Percentiles rank a stretch among this genome's conserved stretches.
phyloP scores from a whole-genome alignment of 2,888 invertebrate species.

The Orchestes rusci region DNA sequence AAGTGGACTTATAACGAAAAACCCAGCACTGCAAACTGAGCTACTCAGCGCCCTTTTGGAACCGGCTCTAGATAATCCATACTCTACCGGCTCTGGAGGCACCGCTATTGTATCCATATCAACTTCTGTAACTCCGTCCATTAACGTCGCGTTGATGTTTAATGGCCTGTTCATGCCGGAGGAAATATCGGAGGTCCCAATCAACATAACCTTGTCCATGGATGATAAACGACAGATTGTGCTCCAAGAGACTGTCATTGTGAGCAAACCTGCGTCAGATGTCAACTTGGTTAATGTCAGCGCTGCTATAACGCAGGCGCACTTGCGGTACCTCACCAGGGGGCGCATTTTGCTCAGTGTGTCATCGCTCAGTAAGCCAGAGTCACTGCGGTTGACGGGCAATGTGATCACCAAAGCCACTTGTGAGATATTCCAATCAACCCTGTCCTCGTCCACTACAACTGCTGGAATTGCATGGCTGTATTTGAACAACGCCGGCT shows the following conservation, averaged over 20 bases:
- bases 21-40: conserved; percentile 70
- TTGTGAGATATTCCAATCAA: conserved; percentile 74
- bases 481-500: conserved; percentile 70
- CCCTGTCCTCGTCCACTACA: conserved; percentile 47
- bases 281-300: conserved; percentile 72
- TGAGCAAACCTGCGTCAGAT: conserved; percentile 68
- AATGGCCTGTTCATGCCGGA: conserved; percentile 69
- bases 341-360: conserved; percentile 67
- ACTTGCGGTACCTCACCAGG: conserved; percentile 67
- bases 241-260: conserved; percentile 64
- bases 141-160: conserved; percentile 73
- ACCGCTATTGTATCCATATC: conserved; percentile 80
- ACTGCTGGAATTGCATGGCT: conserved; percentile 68
- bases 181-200: conserved; percentile 57
- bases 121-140: conserved; percentile 70
- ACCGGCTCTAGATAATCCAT: conserved; percentile 50
- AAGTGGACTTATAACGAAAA: conserved; percentile 67
- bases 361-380: conserved; percentile 60
- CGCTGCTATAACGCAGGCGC: conserved; percentile 68
- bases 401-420: conserved; percentile 64
- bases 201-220: conserved; percentile 62
- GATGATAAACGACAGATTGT: conserved; percentile 63
- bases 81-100: conserved; percentile 64
- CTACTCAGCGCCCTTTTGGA: conserved; percentile 73
- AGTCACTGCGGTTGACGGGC: conserved; percentile 60